phyloP scores from a whole-genome alignment of 2,888 invertebrate species.

The Drosophila antonietae region DNA sequence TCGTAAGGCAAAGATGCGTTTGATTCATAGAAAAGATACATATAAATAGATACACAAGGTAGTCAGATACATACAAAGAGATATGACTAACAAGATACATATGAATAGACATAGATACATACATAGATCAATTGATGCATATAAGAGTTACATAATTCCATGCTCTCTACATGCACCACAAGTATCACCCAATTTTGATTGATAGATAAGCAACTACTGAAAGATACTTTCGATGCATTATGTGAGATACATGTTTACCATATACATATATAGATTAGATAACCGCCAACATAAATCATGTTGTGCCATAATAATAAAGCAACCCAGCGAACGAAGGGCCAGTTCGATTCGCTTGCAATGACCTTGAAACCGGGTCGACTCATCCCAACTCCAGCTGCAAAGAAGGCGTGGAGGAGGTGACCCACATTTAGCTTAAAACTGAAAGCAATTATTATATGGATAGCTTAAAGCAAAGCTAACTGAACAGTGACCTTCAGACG shows the following conservation, averaged over 20 bases:
- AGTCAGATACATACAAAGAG: not conserved
- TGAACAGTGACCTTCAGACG: conserved; percentile 45
- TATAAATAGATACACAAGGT: not conserved
- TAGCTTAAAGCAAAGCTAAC: conserved; percentile 17
- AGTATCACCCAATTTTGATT: not conserved
- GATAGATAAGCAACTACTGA: too few relatives aligned
- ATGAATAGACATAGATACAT: not conserved
- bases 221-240: not conserved
- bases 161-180: not conserved
- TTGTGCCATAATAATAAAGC: not conserved
- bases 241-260: not conserved
- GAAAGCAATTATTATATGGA: conserved; percentile 36
- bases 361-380: conserved; percentile 51
- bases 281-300: not conserved
- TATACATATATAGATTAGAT: not conserved
- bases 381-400: conserved; percentile 2
- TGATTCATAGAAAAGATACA: not conserved
- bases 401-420: conserved; percentile 3
- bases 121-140: not conserved
- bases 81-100: not conserved
- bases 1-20: not conserved
- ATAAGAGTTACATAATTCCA: too few relatives aligned
- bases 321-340: not conserved
- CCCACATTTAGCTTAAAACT: conserved; percentile 11
- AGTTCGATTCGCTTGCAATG: conserved; percentile 23